Evolutionary conservation across 1,140 invertebrate species (phyloP).

Genomic region (Aphelinus atriplicis): DNA sequence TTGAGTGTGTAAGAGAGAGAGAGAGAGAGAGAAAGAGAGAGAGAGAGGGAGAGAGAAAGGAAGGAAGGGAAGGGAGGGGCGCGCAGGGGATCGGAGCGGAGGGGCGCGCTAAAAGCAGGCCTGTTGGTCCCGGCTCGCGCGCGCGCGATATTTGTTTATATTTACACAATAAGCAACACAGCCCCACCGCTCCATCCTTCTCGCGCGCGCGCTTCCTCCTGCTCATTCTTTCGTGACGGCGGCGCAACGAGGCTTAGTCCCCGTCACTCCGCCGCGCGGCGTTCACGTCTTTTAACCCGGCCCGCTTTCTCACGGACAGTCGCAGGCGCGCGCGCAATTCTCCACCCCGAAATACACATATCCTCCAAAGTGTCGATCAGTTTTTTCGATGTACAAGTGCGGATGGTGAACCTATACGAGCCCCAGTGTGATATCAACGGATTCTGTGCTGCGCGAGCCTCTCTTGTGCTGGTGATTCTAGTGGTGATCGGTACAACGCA

Average conservation of each 20-base stretch:
- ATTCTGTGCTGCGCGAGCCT: too few species aligned
- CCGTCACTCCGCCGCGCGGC: constrained; percentile 55
- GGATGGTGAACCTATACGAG: too few species aligned
- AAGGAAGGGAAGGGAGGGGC: constrained; percentile 39
- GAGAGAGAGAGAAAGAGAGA: constrained; percentile 42
- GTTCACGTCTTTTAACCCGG: constrained; percentile 41
- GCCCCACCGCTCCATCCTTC: constrained; percentile 49
- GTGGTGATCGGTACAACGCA: too few species aligned
- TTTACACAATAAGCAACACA: constrained; percentile 67
- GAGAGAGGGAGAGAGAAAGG: constrained; percentile 43
- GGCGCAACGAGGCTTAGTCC: constrained; percentile 57
- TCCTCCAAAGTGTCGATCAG: not conserved
- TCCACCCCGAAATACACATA: too few species aligned
- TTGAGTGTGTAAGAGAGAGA: constrained; percentile 23
- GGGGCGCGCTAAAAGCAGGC: constrained; percentile 63
- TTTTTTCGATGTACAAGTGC: not conserved
- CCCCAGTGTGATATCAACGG: too few species aligned
- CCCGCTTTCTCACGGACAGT: not conserved
- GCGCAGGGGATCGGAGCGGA: constrained; percentile 30
- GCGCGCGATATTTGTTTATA: constrained; percentile 67
- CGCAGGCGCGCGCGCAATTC: too few species aligned
- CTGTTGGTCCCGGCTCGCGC: constrained; percentile 57
- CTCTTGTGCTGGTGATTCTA: too few species aligned
- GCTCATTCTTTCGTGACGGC: constrained; percentile 10
- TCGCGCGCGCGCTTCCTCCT: constrained; percentile 8